Conservation (phyloP, 2,797 vertebrate species). For the Myripristis murdjan region DNA sequence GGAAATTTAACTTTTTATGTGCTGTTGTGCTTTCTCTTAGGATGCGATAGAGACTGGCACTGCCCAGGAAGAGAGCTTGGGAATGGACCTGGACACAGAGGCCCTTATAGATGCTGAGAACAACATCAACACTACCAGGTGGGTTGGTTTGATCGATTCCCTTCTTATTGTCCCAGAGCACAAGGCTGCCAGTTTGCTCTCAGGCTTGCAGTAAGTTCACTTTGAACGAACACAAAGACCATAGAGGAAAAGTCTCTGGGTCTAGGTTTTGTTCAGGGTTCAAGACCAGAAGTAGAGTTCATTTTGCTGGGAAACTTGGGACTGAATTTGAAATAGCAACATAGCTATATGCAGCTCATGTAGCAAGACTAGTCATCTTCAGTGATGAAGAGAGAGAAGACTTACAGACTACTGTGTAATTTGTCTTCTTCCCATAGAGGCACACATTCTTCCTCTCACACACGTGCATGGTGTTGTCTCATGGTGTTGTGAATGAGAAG, state of each 20-base stretch:
- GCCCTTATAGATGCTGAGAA: slow-evolving; percentile 84
- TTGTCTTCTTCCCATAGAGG: background rate
- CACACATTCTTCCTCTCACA: background rate
- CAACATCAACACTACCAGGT: slow-evolving; percentile 90
- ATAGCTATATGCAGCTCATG: background rate
- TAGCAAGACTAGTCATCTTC: background rate
- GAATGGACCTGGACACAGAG: slow-evolving; percentile 88
- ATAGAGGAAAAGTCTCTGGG: background rate
- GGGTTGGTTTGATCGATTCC: slow-evolving; percentile 17
- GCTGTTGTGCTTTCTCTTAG: slow-evolving; percentile 53
- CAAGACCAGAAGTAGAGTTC: background rate
- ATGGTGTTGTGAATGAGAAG: background rate
- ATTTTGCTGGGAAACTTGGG: background rate
- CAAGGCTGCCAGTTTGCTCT: background rate
- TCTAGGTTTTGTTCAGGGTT: background rate
- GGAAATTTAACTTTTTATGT: background rate
- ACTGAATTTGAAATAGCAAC: background rate
- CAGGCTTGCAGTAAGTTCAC: background rate
- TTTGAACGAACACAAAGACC: background rate
- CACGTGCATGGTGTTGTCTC: background rate
- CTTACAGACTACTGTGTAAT: too few species aligned
- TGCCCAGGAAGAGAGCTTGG: slow-evolving; percentile 84
- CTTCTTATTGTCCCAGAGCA: background rate
- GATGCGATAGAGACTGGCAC: slow-evolving; percentile 60
- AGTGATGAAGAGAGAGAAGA: background rate